A percentile compares a stretch with the other conserved stretches of the same genome.
Evolutionary conservation across 2,797 vertebrate species (phyloP).

Genomic region (Pantherophis vulpinus): DNA sequence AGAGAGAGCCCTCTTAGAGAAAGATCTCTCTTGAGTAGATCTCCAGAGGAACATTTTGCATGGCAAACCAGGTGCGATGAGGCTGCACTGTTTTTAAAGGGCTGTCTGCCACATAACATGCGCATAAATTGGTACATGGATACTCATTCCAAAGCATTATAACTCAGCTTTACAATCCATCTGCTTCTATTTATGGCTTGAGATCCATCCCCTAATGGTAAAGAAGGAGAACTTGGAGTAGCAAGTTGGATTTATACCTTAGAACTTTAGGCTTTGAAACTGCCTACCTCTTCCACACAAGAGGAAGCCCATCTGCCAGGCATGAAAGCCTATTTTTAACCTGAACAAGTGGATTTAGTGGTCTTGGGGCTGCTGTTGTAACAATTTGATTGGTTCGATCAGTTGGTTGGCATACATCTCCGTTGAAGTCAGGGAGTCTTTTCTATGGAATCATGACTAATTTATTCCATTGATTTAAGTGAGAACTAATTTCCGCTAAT

Average conservation of each 20-base stretch:
- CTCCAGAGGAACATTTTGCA: neutral
- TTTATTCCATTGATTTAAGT: neutral
- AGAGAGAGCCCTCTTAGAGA: neutral
- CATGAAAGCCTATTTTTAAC: neutral
- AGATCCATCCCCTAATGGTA: neutral
- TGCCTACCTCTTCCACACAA: neutral
- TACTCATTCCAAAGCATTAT: neutral
- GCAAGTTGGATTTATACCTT: neutral
- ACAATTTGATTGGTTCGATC: neutral
- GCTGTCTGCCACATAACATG: neutral
- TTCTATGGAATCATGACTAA: neutral
- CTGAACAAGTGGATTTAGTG: neutral
- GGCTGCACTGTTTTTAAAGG: neutral
- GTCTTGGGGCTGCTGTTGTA: neutral
- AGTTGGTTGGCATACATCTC: neutral
- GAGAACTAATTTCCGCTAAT: neutral
- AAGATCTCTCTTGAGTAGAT: neutral
- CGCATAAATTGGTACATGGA: neutral
- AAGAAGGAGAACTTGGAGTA: neutral
- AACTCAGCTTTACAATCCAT: neutral
- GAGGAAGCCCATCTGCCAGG: neutral
- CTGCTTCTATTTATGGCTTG: neutral
- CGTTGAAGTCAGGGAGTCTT: neutral
- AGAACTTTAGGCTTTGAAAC: neutral
- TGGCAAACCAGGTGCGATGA: neutral